Percentiles rank a stretch among this genome's conserved stretches.
phyloP scores from a whole-genome alignment of 2,797 vertebrate species.

The Cercopithecus diana region DNA sequence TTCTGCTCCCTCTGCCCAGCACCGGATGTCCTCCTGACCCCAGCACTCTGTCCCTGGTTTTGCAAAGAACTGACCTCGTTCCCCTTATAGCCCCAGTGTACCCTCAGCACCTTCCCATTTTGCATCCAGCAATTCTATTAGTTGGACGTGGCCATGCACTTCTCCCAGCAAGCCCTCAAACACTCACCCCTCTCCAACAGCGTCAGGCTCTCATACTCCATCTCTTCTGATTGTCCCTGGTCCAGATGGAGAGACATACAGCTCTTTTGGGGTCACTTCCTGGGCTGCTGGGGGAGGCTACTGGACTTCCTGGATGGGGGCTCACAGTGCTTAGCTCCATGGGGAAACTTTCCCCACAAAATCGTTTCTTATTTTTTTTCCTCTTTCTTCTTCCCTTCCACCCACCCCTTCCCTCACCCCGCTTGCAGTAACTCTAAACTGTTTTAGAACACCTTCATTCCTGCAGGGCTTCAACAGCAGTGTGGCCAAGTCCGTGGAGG shows the following conservation, averaged over 20 bases:
- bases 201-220: background rate
- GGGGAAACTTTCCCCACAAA: constrained; percentile 69
- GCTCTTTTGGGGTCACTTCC: constrained; percentile 20
- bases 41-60: background rate
- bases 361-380: constrained; percentile 54
- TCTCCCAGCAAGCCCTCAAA: background rate
- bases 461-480: constrained; percentile 72
- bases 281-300: constrained; percentile 32
- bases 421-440: constrained; percentile 72
- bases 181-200: background rate
- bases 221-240: constrained; percentile 1
- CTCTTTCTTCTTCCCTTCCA: constrained; percentile 9
- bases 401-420: background rate
- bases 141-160: background rate
- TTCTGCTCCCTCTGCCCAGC: background rate
- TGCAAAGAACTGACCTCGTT: background rate
- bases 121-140: background rate
- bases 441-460: constrained; percentile 74
- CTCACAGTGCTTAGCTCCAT: constrained; percentile 50
- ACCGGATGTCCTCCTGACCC: background rate
- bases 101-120: background rate
- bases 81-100: background rate
- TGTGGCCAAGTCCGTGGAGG: constrained; percentile 69
- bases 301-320: constrained; percentile 37
- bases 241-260: background rate